These are phyloP conservation scores for Myotis brandtii DNA, from an alignment of 2,113 vertebrate genomes.

Conservation along the genomic window DNA sequence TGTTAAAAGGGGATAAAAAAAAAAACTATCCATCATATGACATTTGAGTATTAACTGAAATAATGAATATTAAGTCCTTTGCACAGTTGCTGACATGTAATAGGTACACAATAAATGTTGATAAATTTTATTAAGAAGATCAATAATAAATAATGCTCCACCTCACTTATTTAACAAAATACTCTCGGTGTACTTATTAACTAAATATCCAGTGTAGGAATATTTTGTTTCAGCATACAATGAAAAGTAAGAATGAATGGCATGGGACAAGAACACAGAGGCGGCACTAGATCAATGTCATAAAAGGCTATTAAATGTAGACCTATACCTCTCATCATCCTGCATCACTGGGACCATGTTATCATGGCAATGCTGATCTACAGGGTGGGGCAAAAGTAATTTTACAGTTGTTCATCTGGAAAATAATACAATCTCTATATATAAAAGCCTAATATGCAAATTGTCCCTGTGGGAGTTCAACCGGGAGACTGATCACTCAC, in stretches of 20 bases:
- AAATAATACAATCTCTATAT: neutral
- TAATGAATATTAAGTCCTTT: neutral
- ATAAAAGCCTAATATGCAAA: no score
- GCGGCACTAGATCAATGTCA: neutral
- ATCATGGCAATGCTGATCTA: neutral
- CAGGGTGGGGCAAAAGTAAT: neutral
- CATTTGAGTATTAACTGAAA: neutral
- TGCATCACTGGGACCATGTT: neutral
- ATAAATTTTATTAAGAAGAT: neutral
- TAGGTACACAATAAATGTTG: neutral
- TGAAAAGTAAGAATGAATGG: neutral
- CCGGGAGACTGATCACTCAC: no score
- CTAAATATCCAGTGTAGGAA: neutral
- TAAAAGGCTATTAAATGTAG: neutral
- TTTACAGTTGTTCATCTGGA: neutral
- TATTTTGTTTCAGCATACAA: neutral
- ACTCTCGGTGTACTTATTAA: neutral
- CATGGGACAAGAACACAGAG: neutral
- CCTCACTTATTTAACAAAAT: constrained; percentile 16
- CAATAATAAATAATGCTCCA: neutral
- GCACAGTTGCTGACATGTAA: neutral
- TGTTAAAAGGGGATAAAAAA: neutral
- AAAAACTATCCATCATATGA: neutral
- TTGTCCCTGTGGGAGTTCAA: no score
- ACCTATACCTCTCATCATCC: neutral